Base-by-base conservation (phyloP, 2,797 vertebrate genomes). In the Danio kyathit region DNA sequence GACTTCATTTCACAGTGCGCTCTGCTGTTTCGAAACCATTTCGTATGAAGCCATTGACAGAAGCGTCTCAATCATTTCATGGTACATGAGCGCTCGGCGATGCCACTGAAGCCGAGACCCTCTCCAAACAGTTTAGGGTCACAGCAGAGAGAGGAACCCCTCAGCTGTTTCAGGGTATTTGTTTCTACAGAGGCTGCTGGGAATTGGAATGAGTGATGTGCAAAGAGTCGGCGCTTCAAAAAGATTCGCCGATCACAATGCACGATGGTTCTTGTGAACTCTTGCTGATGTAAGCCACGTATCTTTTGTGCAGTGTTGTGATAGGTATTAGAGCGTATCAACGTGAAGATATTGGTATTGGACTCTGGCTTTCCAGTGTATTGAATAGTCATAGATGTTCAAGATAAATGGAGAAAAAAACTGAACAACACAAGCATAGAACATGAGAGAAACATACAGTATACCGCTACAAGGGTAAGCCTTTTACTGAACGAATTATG, bases 1-100 rank as follows among this genome's bases (percentile, higher is more conserved):
- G 83, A 85, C 86, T 88, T 89, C 81, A 87, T 91, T 88, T 90
- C 84, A 88, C 87, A 88, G 84, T 69, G 66, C 61, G 73, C 80
- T 80, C 72, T 86, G 86, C 82, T 83, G 83, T 89, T 87, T 85
- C 88, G 83, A 85, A 86, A 76, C 69, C 76, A 81, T 87, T 85
- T 86, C 74, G 75, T 87, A 83, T 75, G 80, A 86, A 85, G 82
- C 75, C 85, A 80, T 75, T 84, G 84, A 88, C 76, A 69, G 80
- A 78, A 76, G 66, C 64, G 69, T 79, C 81, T 82, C 83, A 76
- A 84, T 85, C 83, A 87, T 89, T 88, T 89, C 85, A 89, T 81
- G 86, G 85, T 71, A 79, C 84, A 87, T 86, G 84, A 91, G 83
- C 77, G 79, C 51, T 75, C 80, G 41, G 52, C 51, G 85, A 67